Evolutionary conservation across 2,797 vertebrate species (phyloP).

Genomic region (Myoxocephalus aenaeus): DNA sequence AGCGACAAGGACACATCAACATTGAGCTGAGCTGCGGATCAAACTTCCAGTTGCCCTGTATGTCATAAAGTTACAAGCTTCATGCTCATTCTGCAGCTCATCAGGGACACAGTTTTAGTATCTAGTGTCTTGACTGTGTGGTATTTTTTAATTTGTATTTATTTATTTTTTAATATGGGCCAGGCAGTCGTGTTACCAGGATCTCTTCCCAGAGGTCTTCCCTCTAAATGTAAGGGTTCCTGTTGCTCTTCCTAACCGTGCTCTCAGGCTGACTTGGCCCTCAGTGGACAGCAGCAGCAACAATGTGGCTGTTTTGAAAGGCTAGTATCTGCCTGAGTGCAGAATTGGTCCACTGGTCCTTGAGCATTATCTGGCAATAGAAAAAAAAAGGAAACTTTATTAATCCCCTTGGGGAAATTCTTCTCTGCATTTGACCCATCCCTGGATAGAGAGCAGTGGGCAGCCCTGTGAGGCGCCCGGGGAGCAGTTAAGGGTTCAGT

Average conservation of each 20-base stretch:
- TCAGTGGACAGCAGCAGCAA: constrained; percentile 11
- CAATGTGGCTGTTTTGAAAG: constrained; percentile 40
- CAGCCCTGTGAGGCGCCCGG: too few species aligned
- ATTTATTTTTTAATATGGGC: neutral
- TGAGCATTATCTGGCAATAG: constrained; percentile 10
- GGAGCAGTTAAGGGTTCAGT: too few species aligned
- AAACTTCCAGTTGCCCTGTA: neutral
- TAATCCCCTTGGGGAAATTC: too few species aligned
- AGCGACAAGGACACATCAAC: too few species aligned
- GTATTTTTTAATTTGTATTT: too few species aligned
- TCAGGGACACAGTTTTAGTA: constrained; percentile 3
- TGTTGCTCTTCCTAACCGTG: constrained; percentile 3
- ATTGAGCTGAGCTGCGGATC: too few species aligned
- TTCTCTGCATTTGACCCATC: too few species aligned
- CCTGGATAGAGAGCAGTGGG: too few species aligned
- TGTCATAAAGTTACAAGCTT: constrained; percentile 26
- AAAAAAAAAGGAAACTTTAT: too few species aligned
- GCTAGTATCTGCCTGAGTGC: neutral
- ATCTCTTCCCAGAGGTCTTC: neutral
- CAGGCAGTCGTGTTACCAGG: neutral
- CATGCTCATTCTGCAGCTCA: neutral
- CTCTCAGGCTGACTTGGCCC: constrained; percentile 25
- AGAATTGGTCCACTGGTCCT: constrained; percentile 9
- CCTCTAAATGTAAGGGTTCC: constrained; percentile 5
- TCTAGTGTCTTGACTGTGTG: neutral